Conservation (phyloP, 2,888 invertebrate species). For the Dione vanillae region DNA sequence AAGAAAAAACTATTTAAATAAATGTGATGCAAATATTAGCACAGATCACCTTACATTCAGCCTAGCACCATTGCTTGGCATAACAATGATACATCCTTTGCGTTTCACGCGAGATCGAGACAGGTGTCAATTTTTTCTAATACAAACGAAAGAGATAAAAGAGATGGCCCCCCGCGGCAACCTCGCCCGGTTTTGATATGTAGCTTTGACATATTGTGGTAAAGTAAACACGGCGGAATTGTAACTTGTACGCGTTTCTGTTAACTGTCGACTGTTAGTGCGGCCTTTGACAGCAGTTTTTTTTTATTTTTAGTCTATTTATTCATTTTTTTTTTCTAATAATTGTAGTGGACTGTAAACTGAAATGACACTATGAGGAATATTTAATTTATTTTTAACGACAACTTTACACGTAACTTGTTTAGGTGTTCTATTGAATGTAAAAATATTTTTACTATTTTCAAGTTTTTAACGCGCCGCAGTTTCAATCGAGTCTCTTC, state of each 20-base stretch:
- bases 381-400: too few species aligned
- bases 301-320: not conserved
- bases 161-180: constrained; percentile 48
- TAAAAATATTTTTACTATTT: too few species aligned
- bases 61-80: constrained; percentile 43
- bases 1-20: not conserved
- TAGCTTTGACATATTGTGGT: constrained; percentile 54
- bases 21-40: constrained; percentile 40
- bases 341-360: too few species aligned
- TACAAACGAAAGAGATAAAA: constrained; percentile 49
- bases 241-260: constrained; percentile 39
- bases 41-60: constrained; percentile 21
- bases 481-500: too few species aligned
- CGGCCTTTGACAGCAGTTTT: not conserved
- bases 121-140: constrained; percentile 58
- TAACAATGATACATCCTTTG: constrained; percentile 51
- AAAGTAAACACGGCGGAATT: constrained; percentile 53
- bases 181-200: constrained; percentile 46
- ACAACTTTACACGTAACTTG: too few species aligned
- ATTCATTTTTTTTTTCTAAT: not conserved
- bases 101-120: constrained; percentile 49
- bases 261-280: constrained; percentile 39
- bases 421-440: too few species aligned
- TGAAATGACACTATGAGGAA: too few species aligned
- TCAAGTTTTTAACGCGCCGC: too few species aligned